Percentiles rank a stretch among this genome's conserved stretches.
Conservation (phyloP, 2,888 invertebrate species). For the Platycnemis pennipes region DNA sequence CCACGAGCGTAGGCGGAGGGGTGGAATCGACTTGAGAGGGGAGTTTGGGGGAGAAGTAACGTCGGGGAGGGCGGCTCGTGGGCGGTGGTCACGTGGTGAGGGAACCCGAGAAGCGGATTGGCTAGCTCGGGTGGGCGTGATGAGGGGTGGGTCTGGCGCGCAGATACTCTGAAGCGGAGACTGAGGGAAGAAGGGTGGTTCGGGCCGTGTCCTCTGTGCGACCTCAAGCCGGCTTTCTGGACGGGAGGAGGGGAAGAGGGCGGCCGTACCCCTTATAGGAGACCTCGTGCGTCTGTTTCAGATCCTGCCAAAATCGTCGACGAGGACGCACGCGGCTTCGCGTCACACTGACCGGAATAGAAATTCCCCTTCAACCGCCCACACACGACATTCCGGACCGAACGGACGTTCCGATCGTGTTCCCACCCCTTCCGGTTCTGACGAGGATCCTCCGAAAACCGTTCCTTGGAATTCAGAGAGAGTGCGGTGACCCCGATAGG, state of each 20-base stretch:
- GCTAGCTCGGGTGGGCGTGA: constrained; percentile 49
- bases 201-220: constrained; percentile 45
- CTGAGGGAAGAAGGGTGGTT: background rate
- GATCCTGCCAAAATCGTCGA: constrained; percentile 15
- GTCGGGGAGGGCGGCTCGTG: background rate
- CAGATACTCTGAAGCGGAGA: background rate
- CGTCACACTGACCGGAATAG: constrained; percentile 53
- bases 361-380: background rate
- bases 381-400: background rate
- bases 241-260: background rate
- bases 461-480: background rate
- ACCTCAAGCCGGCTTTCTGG: constrained; percentile 32
- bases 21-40: background rate
- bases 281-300: background rate
- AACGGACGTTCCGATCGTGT: background rate
- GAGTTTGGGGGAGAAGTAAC: background rate
- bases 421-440: background rate
- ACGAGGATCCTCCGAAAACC: background rate
- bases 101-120: constrained; percentile 56
- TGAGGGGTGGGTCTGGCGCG: background rate
- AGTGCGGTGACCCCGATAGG: background rate
- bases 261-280: background rate
- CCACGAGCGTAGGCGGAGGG: background rate
- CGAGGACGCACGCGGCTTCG: background rate
- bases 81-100: constrained; percentile 49